phyloP scores from a whole-genome alignment of 2,113 vertebrate genomes.

The Passerina amoena region DNA sequence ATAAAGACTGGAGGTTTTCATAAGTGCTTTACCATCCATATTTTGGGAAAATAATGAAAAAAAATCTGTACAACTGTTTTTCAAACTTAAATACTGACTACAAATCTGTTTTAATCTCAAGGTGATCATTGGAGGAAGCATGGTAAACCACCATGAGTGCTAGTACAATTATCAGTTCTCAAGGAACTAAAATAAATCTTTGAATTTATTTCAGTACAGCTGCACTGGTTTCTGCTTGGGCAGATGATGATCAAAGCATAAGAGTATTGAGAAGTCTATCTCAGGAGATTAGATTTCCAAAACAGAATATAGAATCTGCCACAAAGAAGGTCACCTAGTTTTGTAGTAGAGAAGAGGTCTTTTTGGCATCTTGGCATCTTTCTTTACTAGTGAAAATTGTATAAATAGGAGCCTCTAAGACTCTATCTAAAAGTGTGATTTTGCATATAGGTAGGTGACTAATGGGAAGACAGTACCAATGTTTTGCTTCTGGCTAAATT shows the following conservation, averaged over 20 bases:
- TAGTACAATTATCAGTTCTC: not conserved
- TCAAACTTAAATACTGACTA: not conserved
- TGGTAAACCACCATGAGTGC: not conserved
- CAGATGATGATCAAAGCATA: not conserved
- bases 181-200: not conserved
- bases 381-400: not conserved
- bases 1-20: not conserved
- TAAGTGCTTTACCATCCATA: not conserved
- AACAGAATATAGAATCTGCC: not conserved
- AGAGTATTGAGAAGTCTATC: not conserved
- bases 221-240: not conserved
- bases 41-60: not conserved
- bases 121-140: not conserved
- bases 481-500: not conserved
- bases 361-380: not conserved
- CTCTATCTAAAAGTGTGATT: not conserved
- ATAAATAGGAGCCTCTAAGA: not conserved
- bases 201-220: not conserved
- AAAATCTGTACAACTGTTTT: not conserved
- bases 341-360: not conserved
- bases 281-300: not conserved
- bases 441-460: not conserved
- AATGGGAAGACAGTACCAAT: not conserved
- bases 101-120: not conserved
- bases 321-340: not conserved